Evolutionary conservation across 2,797 vertebrate species (phyloP), one percentile per base, ranked within the genome.

Genomic region (Furcifer pardalis): DNA sequence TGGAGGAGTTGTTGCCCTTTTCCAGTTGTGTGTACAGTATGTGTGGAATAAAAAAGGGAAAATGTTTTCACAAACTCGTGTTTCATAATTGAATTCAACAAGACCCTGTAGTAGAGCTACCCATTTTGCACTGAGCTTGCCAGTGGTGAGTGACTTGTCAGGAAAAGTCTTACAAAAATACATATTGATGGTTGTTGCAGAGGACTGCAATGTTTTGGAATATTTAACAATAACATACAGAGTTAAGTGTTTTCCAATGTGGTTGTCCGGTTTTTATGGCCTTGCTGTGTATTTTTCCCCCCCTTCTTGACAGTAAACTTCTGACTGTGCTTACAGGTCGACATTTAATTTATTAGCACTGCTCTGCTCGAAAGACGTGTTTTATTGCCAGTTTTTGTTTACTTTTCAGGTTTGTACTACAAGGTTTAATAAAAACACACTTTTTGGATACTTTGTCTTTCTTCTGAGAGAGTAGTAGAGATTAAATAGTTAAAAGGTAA

Each of bases 331-430:
- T 98, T 97, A 97, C 96, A 96, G 97, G 97, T 97, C 97, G 98
- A 97, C 97, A 96, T 98, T 98, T 99, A 98, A 99, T 99, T 99
- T 99, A 99, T 99, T 99, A 97, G 97, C 97, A 96, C 97, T 97
- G 98, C 96, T 95, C 97, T 96, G 97, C 96, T 96, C 96, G 96
- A 97, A 96, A 96, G 97, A 97, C 97, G 97, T 98, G 98, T 97
- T 98, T n/a, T 98, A 97, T 98, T 98, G 98, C 97, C 97, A 97
- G 97, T 98, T 97, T 97, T 97, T 97, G 97, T 97, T 97, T 98
- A 98, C 97, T 98, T 98, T 98, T 98, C 97, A 97, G 98, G 97
- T 99, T 99, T 99, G 98, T 99, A 99, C 97, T 97, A 96, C 97
- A 95, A 99, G 98, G 97, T 98, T 99, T 98, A 99, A 99, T 99